Evolutionary conservation across 2,888 invertebrate species (phyloP).

Genomic region (Deilephila porcellus): DNA sequence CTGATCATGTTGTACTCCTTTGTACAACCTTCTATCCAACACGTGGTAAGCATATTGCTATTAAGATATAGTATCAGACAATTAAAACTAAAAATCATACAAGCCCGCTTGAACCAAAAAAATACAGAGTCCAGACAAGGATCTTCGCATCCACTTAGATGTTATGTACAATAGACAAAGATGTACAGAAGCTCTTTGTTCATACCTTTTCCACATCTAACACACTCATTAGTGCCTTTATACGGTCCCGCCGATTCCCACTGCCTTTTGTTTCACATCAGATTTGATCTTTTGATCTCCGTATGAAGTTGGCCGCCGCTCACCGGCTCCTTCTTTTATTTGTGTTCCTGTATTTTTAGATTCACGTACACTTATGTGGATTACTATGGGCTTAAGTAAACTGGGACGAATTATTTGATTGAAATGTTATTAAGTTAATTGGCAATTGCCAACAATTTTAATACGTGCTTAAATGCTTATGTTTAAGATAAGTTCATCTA

Average conservation of each 20-base stretch:
- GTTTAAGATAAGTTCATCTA: too few relatives aligned
- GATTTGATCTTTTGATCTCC: conserved; percentile 8
- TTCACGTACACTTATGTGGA: neutral
- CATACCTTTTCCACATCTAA: neutral
- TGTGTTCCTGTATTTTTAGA: neutral
- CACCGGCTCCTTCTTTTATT: conserved; percentile 1
- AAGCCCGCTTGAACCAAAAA: too few relatives aligned
- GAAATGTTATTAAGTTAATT: too few relatives aligned
- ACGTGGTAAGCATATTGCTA: too few relatives aligned
- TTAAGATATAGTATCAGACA: too few relatives aligned
- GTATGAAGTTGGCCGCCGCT: conserved; percentile 1
- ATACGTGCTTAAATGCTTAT: too few relatives aligned
- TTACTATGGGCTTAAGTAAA: neutral
- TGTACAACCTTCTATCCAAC: too few relatives aligned
- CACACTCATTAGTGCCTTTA: conserved; percentile 5
- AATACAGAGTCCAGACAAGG: too few relatives aligned
- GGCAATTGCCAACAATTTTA: too few relatives aligned
- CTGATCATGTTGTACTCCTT: too few relatives aligned
- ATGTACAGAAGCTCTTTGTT: neutral
- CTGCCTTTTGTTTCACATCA: conserved; percentile 12
- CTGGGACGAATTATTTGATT: neutral
- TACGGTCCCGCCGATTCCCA: neutral
- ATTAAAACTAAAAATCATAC: too few relatives aligned
- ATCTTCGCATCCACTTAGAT: too few relatives aligned
- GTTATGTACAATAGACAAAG: neutral